Evolutionary conservation across 2,797 vertebrate species (phyloP).

Genomic region (Saxicola maurus): DNA sequence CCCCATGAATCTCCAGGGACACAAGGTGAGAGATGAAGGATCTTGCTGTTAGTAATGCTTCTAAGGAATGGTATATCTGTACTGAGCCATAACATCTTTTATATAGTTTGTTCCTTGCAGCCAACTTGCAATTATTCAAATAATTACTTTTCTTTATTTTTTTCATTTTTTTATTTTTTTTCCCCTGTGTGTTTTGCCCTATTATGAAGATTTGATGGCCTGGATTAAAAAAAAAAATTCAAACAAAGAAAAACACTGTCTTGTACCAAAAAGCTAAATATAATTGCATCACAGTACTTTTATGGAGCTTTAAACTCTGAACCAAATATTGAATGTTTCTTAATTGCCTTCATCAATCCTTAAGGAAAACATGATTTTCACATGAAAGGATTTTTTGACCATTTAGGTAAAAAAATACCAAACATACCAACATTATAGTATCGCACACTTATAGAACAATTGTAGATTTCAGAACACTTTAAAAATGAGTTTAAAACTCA

Average conservation of each 20-base stretch:
- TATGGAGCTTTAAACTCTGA: neutral
- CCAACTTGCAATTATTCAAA: neutral
- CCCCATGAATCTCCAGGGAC: neutral
- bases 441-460: neutral
- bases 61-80: neutral
- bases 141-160: neutral
- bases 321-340: neutral
- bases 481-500: neutral
- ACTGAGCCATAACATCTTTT: neutral
- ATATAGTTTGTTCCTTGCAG: neutral
- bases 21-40: neutral
- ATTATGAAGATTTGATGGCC: neutral
- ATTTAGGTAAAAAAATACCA: neutral
- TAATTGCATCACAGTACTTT: neutral
- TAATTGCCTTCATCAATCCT: neutral
- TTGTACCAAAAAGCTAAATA: neutral
- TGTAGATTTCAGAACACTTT: neutral
- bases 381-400: neutral
- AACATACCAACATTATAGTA: neutral
- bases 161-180: neutral
- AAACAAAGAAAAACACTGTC: fast-evolving
- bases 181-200: fast-evolving
- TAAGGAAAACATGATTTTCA: neutral
- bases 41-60: neutral
- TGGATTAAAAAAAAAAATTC: neutral